Evolutionary conservation across 2,797 vertebrate genomes (phyloP).

Genomic region (Alectoris magna): DNA sequence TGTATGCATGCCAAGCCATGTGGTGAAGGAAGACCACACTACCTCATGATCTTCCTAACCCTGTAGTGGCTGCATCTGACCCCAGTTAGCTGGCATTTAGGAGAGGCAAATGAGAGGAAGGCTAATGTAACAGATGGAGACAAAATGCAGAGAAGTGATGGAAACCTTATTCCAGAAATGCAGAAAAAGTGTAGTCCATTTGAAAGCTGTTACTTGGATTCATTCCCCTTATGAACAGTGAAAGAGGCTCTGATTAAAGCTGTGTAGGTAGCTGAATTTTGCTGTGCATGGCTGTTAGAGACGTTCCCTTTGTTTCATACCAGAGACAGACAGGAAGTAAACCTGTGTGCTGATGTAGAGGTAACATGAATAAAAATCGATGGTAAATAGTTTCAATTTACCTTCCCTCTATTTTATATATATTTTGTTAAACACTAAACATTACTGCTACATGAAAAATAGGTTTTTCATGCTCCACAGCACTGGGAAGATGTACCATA

Average conservation of each 20-base stretch:
- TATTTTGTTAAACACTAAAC: not conserved
- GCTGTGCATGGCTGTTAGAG: not conserved
- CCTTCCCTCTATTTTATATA: not conserved
- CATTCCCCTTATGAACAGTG: not conserved
- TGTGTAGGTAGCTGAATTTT: conserved; percentile 45
- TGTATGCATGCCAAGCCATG: accelerated
- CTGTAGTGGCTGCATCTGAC: not conserved
- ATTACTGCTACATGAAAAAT: not conserved
- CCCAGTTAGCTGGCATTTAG: not conserved
- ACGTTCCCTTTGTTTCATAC: not conserved
- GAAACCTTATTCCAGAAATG: conserved; percentile 13
- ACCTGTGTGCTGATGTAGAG: not conserved
- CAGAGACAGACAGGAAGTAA: not conserved
- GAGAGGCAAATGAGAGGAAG: not conserved
- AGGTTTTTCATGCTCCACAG: not conserved
- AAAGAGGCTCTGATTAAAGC: conserved; percentile 46
- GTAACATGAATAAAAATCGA: not conserved
- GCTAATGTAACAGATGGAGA: conserved; percentile 12
- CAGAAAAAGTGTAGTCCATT: not conserved
- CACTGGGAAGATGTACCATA: not conserved
- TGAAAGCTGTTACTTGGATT: conserved; percentile 43
- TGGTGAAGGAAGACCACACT: not conserved
- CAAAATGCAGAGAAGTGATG: conserved; percentile 6
- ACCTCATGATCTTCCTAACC: not conserved
- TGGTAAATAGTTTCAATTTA: not conserved